Conservation (phyloP, 2,888 invertebrate species). For the Tetranychus piercei region DNA sequence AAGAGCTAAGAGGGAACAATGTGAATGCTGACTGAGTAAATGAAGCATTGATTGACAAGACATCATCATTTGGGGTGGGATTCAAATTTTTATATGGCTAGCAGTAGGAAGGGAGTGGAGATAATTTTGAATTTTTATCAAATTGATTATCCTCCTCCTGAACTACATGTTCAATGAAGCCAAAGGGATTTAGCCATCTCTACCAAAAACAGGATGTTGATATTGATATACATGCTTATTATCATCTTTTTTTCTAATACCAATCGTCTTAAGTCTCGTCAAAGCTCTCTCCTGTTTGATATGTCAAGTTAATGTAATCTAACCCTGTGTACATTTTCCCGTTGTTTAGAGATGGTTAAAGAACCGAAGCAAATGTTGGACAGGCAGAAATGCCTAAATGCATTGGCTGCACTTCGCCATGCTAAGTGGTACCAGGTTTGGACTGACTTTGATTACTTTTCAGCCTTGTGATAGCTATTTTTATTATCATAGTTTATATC, state of each 20-base stretch:
- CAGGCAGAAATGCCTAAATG: slow-evolving; percentile 98
- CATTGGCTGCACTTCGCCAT: slow-evolving; percentile 98
- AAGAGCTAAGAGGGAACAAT: not conserved
- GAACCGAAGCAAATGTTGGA: slow-evolving; percentile 77
- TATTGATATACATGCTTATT: not conserved
- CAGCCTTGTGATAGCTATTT: slow-evolving; percentile 32
- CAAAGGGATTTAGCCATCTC: slow-evolving; percentile 12
- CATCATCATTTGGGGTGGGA: not conserved
- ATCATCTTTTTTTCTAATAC: not conserved
- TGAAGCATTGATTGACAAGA: not conserved
- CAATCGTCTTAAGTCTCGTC: not conserved
- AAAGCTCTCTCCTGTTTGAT: not conserved
- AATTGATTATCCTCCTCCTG: not conserved
- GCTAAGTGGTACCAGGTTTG: slow-evolving; percentile 99
- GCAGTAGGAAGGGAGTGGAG: not conserved
- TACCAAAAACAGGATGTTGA: not conserved
- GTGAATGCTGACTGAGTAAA: not conserved
- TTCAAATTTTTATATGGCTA: not conserved
- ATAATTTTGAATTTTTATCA: not conserved
- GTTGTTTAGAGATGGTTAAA: slow-evolving; percentile 36
- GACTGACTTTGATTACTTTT: slow-evolving; percentile 30
- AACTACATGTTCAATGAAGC: slow-evolving; percentile 3
- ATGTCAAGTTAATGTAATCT: not conserved
- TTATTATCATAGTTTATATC: not conserved
- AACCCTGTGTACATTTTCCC: slow-evolving; percentile 8